Evolutionary conservation across 1,140 invertebrate genomes (phyloP), one percentile per base, ranked within the genome.

Genomic region (Cherax destructor): DNA sequence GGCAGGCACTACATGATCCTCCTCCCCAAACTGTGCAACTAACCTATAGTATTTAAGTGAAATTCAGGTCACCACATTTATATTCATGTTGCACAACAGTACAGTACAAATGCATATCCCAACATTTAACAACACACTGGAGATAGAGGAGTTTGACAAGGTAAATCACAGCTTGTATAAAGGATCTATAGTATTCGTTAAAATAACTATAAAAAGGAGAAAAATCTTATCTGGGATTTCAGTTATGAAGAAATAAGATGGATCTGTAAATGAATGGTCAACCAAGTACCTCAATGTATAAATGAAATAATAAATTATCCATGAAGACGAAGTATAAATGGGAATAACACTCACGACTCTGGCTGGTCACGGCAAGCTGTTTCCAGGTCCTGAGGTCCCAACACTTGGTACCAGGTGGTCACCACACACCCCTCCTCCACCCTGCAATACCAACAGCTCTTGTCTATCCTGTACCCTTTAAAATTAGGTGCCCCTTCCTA

Each of bases 21-120:
- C 92, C 49, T 92, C 92, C 6, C 92, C 92, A 50, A 92, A 92
- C 61, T 86, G 72, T 18, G 92, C 92, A 41, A 92, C 92, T 30
- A 92, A 78, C 24, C 92, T 92, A 74, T 56, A 56, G 21, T 13
- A 56, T 56, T 9, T 10, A 56, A 56, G 9, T 56, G 52, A 56
- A 56, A 56, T 56, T 10, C 9, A 56, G 5, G 13, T 56, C 3
- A 13, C 52, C 52, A 56, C 52, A 56, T 10, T 56, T 7, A 56
- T 7, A 5, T 56, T 56, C 13, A 13, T 56, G 3, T 13, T 10
- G 52, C 52, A 56, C 13, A 56, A 5, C 3, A 10, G 9, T 56
- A 56, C 30, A 41, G 30, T 0, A 41, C 30, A 41, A 41, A 41
- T 41, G 30, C 30, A 41, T 41, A 41, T 41, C 30, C 30, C 30